Evolutionary conservation across 2,888 invertebrate species (phyloP).

Genomic region (Oeneis ivallda): DNA sequence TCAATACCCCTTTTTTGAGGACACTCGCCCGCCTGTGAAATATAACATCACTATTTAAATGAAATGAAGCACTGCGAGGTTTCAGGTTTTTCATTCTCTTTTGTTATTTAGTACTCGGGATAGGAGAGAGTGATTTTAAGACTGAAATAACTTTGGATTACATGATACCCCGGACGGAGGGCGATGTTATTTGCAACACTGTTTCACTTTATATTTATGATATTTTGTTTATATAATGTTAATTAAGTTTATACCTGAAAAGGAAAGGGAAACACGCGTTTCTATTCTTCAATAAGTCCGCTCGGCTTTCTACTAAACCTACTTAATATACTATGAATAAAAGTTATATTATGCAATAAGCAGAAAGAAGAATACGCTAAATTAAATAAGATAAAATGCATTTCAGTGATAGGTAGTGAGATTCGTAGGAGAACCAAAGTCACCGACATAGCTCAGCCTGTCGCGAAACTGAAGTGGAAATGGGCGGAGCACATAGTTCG

Average conservation of each 20-base stretch:
- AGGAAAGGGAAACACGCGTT: background rate
- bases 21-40: slow-evolving; percentile 2
- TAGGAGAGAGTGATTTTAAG: slow-evolving; percentile 1
- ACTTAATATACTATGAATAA: no score
- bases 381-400: no score
- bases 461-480: no score
- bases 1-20: background rate
- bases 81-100: background rate
- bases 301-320: no score
- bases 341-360: no score
- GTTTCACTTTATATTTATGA: background rate
- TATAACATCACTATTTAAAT: slow-evolving; percentile 13
- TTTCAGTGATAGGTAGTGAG: no score
- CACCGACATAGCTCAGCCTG: no score
- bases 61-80: slow-evolving; percentile 6
- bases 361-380: no score
- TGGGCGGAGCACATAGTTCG: no score
- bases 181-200: slow-evolving; percentile 1
- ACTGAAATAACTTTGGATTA: slow-evolving; percentile 11
- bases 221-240: slow-evolving; percentile 11
- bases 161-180: background rate
- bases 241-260: background rate
- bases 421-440: no score
- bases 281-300: background rate
- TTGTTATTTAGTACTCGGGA: slow-evolving; percentile 2